phyloP scores from a whole-genome alignment of 2,888 invertebrate species.

The Papilio elwesi region DNA sequence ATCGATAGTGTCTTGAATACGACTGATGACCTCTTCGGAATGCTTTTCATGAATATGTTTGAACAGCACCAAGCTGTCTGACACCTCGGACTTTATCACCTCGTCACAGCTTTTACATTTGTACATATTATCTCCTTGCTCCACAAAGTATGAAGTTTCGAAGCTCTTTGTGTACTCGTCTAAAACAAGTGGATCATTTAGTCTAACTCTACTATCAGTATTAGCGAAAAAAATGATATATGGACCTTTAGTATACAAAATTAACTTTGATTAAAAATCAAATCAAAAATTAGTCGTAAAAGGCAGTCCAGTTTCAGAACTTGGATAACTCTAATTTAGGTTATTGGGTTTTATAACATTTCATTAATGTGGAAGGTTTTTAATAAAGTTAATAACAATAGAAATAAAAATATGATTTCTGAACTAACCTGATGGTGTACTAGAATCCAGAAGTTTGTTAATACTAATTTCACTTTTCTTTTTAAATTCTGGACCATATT shows the following conservation, averaged over 20 bases:
- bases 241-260: too few relatives aligned
- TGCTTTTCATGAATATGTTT: conserved; percentile 39
- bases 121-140: conserved; percentile 21
- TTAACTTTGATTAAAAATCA: too few relatives aligned
- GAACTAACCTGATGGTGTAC: conserved; percentile 14
- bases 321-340: too few relatives aligned
- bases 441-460: conserved; percentile 8
- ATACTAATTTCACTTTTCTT: background rate
- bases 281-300: too few relatives aligned
- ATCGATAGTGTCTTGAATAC: conserved; percentile 5
- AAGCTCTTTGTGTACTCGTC: conserved; percentile 35
- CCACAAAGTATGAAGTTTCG: conserved; percentile 35
- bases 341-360: too few relatives aligned
- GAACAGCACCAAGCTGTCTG: conserved; percentile 30
- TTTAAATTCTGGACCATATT: conserved; percentile 26
- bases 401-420: background rate
- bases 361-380: too few relatives aligned
- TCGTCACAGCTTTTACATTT: conserved; percentile 34
- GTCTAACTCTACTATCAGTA: too few relatives aligned
- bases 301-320: too few relatives aligned
- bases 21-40: conserved; percentile 27
- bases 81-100: conserved; percentile 4
- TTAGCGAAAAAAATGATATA: too few relatives aligned
- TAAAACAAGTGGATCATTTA: conserved; percentile 2
- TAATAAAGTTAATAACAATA: too few relatives aligned